Evolutionary conservation across 2,113 vertebrate species (phyloP), one percentile per base, ranked within the genome.

Genomic region (Oreochromis niloticus): DNA sequence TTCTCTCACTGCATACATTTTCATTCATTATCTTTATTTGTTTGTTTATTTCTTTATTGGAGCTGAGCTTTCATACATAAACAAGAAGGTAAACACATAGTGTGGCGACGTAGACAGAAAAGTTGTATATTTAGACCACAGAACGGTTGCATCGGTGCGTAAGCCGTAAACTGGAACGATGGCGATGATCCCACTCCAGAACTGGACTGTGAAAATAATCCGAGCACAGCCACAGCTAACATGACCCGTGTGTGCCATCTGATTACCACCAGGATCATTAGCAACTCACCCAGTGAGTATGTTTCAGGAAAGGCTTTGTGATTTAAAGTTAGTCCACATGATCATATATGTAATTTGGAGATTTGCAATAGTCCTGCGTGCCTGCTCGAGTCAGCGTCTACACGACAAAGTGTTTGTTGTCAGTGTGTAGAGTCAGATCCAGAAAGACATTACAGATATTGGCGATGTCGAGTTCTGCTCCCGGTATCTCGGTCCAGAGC

Each of bases 401-500:
- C 83, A 83, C 19, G 10, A 82, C 32, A 66, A 22, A 36, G 54
- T 14, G 78, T 83, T 85, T 75, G 61, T 79, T 85, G 79, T 87
- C 32, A n/a, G 81, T 6, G 30, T 82, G 87, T 55, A 63, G 50
- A 75, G 66, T 4, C 88, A 68, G 73, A 91, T 89, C 82, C 86
- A 93, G 89, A 82, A 87, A 83, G 86, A 86, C 87, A 91, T 83
- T 88, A 83, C 89, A 55, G 79, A 92, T 82, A 86, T 63, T 92
- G 89, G 91, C 63, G 17, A 78, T 41, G 90, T 5, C 6, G 57
- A 39, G 66, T 80, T 88, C 52, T 11, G 41, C 83, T 87, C 92
- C 91, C 93, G 91, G 94, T 89, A 85, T 88, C 83, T 87, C 79
- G 90, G 93, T 95, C 90, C 85, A 92, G 80, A 95, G 89, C 96